These are phyloP conservation scores for Dicaeum eximium DNA, from an alignment of 2,113 vertebrate species.

Conservation along the genomic window DNA sequence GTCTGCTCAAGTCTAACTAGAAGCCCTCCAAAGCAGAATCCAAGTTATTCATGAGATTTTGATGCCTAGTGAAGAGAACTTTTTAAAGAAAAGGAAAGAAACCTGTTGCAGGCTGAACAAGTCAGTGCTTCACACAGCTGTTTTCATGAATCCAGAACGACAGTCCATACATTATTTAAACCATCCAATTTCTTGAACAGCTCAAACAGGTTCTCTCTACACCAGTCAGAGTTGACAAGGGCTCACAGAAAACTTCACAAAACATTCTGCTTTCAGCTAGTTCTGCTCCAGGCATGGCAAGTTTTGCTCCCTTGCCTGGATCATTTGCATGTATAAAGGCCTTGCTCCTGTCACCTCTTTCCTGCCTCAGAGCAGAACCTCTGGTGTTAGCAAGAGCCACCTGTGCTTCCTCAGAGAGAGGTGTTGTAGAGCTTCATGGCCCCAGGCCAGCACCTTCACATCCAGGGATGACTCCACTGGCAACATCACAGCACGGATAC, in stretches of 20 bases:
- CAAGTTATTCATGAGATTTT: background rate
- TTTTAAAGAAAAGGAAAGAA: constrained; percentile 8
- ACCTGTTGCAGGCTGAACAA: constrained; percentile 11
- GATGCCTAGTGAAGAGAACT: constrained; percentile 1
- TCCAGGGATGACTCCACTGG: background rate
- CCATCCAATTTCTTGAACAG: constrained; percentile 41
- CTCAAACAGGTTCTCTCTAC: background rate
- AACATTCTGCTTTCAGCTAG: background rate
- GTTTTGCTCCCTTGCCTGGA: background rate
- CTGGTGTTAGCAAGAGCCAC: constrained; percentile 1
- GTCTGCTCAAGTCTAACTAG: background rate
- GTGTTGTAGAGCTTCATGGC: background rate
- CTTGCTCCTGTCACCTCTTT: constrained; percentile 25
- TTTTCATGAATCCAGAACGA: background rate
- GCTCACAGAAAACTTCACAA: constrained; percentile 29
- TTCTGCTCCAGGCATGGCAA: background rate
- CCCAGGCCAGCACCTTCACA: background rate
- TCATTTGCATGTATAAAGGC: constrained; percentile 4
- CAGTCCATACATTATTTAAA: constrained; percentile 62
- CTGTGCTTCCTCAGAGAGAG: background rate
- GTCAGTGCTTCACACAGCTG: background rate
- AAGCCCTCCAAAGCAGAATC: background rate
- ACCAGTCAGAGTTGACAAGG: background rate
- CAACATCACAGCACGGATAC: background rate
- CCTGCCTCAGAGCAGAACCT: constrained; percentile 28